Conservation (phyloP, 2,888 invertebrate genomes). For the Bimastos eiseni region DNA sequence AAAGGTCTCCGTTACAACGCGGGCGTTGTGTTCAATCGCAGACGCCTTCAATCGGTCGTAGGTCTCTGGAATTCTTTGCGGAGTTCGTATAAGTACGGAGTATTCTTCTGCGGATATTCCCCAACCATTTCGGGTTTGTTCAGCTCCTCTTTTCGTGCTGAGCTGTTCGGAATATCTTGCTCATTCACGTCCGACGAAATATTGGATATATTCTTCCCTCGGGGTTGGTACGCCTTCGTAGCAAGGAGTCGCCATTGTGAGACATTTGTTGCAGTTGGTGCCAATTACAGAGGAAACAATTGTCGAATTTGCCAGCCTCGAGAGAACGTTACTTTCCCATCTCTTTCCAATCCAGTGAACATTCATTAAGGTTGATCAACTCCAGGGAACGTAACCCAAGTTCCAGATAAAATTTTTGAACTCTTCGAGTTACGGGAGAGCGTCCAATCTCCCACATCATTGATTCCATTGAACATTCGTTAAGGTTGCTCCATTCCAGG, state of each 20-base stretch:
- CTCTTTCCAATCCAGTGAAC: too few species aligned
- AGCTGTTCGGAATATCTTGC: neutral
- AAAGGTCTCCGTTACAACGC: neutral
- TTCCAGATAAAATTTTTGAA: neutral
- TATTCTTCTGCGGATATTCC: neutral
- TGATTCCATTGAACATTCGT: too few species aligned
- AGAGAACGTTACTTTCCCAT: too few species aligned
- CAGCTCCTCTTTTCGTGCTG: neutral
- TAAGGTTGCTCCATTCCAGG: neutral
- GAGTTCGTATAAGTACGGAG: neutral
- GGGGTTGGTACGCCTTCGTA: neutral
- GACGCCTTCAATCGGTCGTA: neutral
- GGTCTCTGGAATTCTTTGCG: neutral
- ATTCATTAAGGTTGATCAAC: too few species aligned
- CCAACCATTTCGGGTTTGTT: neutral
- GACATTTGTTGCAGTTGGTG: too few species aligned
- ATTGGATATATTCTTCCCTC: neutral
- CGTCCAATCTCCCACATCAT: too few species aligned
- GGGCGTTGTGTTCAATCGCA: neutral
- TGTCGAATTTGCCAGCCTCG: too few species aligned
- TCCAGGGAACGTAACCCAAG: neutral
- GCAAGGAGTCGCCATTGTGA: too few species aligned
- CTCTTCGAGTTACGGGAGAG: too few species aligned
- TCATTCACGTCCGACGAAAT: neutral
- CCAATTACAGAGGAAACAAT: too few species aligned